Evolutionary conservation across 2,797 vertebrate genomes (phyloP).

Genomic region (Pangasius djambal): DNA sequence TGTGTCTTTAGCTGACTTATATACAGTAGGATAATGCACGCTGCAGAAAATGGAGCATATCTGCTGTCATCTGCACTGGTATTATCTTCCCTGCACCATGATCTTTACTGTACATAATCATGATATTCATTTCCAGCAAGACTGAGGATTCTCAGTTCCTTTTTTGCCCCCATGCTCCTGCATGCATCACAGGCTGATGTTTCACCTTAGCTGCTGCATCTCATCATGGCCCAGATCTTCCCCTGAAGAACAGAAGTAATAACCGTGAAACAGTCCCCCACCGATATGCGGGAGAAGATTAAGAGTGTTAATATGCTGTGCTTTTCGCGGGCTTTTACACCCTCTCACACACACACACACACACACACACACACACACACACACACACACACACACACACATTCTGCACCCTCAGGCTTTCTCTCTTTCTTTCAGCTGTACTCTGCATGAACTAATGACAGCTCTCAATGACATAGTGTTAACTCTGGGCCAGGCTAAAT

Average conservation of each 20-base stretch:
- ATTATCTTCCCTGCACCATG: slow-evolving; percentile 48
- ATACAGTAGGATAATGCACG: slow-evolving; percentile 47
- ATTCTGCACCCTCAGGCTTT: slow-evolving; percentile 50
- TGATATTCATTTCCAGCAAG: slow-evolving; percentile 43
- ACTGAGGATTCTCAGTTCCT: slow-evolving; percentile 37
- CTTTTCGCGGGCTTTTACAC: slow-evolving; percentile 55
- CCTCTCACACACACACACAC: slow-evolving; percentile 15
- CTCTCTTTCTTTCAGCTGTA: slow-evolving; percentile 58
- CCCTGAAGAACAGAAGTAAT: slow-evolving; percentile 64
- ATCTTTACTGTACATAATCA: slow-evolving; percentile 46
- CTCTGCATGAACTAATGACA: slow-evolving; percentile 62
- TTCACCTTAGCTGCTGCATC: slow-evolving; percentile 62
- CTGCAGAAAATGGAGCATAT: slow-evolving; percentile 46
- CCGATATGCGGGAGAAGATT: slow-evolving; percentile 62
- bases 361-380: slow-evolving; percentile 42
- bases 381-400: slow-evolving; percentile 31
- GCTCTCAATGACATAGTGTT: slow-evolving; percentile 61
- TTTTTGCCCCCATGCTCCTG: slow-evolving; percentile 40
- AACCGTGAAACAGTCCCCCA: slow-evolving; percentile 61
- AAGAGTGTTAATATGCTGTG: slow-evolving; percentile 63
- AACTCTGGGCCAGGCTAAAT: slow-evolving; percentile 60
- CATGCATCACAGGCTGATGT: slow-evolving; percentile 57
- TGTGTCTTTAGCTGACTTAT: slow-evolving; percentile 52
- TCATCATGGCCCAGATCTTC: slow-evolving; percentile 57
- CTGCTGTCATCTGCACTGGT: slow-evolving; percentile 32